Percentiles rank a stretch among this genome's conserved stretches.
phyloP scores from a whole-genome alignment of 2,888 invertebrate genomes.

The Drosophila anceps region DNA sequence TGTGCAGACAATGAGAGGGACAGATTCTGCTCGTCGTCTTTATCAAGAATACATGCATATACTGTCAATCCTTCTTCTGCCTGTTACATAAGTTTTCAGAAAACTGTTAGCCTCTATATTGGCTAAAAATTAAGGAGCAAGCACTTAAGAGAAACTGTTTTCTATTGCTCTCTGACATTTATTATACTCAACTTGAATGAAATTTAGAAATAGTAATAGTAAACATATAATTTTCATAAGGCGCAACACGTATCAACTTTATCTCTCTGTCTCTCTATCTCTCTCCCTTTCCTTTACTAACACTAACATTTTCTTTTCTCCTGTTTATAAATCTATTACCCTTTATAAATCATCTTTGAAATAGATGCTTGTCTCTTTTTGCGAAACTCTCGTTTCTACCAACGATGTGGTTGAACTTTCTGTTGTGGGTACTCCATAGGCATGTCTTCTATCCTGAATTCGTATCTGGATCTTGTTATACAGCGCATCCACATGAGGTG shows the following conservation, averaged over 20 bases:
- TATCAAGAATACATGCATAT: too few relatives aligned
- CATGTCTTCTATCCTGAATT: conserved; percentile 15
- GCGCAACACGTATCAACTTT: background rate
- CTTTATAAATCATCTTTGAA: background rate
- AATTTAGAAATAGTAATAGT: conserved; percentile 7
- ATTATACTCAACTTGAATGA: background rate
- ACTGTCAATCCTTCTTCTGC: too few relatives aligned
- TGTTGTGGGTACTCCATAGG: too few relatives aligned
- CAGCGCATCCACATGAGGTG: conserved; percentile 56
- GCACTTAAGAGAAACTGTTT: background rate
- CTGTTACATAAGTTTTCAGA: too few relatives aligned
- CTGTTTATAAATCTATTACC: rapidly evolving
- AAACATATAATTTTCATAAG: background rate
- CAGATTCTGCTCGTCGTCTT: too few relatives aligned
- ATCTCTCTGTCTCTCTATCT: background rate
- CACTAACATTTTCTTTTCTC: background rate
- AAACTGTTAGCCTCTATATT: too few relatives aligned
- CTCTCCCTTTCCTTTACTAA: background rate
- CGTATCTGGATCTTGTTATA: conserved; percentile 48
- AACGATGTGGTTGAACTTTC: background rate
- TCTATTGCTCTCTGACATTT: background rate
- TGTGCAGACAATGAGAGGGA: too few relatives aligned
- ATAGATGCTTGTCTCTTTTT: background rate
- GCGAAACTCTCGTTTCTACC: background rate
- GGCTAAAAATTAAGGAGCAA: background rate